Base-by-base conservation (phyloP, 2,113 vertebrate species). In the Oxygymnocypris stewartii region DNA sequence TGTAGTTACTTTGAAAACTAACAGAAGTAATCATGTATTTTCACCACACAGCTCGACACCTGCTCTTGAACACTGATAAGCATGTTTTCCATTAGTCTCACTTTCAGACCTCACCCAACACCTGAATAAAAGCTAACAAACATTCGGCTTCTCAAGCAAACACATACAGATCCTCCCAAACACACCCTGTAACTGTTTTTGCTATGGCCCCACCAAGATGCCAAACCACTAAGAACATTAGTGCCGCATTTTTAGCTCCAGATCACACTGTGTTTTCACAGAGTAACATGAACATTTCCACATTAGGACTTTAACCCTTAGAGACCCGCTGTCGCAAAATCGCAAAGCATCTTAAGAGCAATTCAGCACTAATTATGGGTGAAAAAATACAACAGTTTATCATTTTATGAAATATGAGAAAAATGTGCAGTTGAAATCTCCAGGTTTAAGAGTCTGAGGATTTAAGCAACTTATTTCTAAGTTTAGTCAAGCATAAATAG, bases 151-250 rank as follows among this genome's bases (percentile, higher is more conserved):
- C 61, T 79, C 13, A 42, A 81, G 57, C 23, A 81, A 65, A 81
- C 37, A 61, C 77, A 80, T 25, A 82, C 40, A 82, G 59, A 81
- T 25, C 79, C 59, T 65, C 57, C 79, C 59, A 47, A 82, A 82
- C 37, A 67, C 37, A 67, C 79, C 74, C 74, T 76, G 12, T 79
- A 79, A 80, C 54, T 61, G 78, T 80, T 54, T 35, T 78, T 78
- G 28, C 76, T 78, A 57, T 4, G 18, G 76, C 76, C 31, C 79
- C 54, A 63, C 57, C 57, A 80, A 80, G 37, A 40, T 80, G 57
- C 23, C 44, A 80, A 61, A 78, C 76, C 76, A 57, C 76, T 57
- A 78, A 78, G 76, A 78, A 54, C 76, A 78, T 78, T 78, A 78
- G 76, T 54, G 76, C 76, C 16, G 28, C 76, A 78, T 78, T 78